These are phyloP conservation scores for Unio pictorum DNA, from an alignment of 2,888 invertebrate genomes.

Conservation along the genomic window DNA sequence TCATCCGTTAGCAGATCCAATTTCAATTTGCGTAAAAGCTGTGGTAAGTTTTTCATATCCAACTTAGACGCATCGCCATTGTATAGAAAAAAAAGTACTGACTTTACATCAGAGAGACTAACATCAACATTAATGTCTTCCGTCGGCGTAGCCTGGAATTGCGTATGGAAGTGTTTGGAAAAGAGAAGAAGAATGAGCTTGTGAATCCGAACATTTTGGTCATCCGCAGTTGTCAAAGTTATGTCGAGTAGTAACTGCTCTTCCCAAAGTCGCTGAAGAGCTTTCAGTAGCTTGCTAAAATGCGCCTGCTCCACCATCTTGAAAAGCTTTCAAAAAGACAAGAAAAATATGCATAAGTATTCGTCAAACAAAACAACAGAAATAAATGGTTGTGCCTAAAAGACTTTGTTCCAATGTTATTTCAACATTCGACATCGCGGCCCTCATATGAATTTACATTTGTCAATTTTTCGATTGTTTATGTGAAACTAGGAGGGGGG, in stretches of 20 bases:
- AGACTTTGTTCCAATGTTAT: too few relatives aligned
- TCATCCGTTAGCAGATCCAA: constrained; percentile 20
- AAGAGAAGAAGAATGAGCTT: constrained; percentile 18
- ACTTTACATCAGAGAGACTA: constrained; percentile 8
- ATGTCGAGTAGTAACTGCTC: constrained; percentile 16
- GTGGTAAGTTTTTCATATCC: constrained; percentile 2
- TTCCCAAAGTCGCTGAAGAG: constrained; percentile 16
- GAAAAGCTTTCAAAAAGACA: background rate
- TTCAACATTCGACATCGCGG: too few relatives aligned
- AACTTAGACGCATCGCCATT: constrained; percentile 11
- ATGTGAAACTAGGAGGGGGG: too few relatives aligned
- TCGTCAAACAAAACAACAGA: too few relatives aligned
- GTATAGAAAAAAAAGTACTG: constrained; percentile 25
- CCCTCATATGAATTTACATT: too few relatives aligned
- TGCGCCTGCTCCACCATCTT: constrained; percentile 18
- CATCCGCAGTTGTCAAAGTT: constrained; percentile 8
- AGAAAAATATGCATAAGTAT: too few relatives aligned
- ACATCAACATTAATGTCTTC: constrained; percentile 7
- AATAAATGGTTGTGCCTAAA: too few relatives aligned
- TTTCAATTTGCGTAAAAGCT: constrained; percentile 16
- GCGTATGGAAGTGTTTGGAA: constrained; percentile 12
- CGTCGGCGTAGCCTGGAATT: background rate
- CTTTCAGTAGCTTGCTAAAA: constrained; percentile 20
- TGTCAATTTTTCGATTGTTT: too few relatives aligned
- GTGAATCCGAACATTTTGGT: constrained; percentile 15